phyloP scores from a whole-genome alignment of 2,888 invertebrate genomes.

The Calliphora vomitoria region DNA sequence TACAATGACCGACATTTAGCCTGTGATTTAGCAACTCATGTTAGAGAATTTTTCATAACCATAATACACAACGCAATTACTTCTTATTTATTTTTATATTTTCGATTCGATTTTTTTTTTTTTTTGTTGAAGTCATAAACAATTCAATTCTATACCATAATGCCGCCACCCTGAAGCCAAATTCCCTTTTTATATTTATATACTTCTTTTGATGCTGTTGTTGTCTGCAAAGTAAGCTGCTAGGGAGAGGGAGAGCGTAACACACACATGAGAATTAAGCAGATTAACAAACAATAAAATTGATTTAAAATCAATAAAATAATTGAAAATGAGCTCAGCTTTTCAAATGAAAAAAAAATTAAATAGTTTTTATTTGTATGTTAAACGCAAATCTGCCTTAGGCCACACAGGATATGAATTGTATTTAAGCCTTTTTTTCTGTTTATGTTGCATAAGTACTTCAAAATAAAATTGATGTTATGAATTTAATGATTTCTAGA shows the following conservation, averaged over 20 bases:
- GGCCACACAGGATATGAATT: slow-evolving; percentile 70
- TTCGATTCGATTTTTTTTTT: neutral
- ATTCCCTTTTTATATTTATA: neutral
- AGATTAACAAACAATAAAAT: slow-evolving; percentile 63
- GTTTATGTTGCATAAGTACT: neutral
- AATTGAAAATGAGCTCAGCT: slow-evolving; percentile 35
- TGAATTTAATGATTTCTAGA: too few species aligned
- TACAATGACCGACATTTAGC: slow-evolving; percentile 46
- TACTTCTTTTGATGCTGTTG: slow-evolving; percentile 22
- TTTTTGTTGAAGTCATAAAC: slow-evolving; percentile 47
- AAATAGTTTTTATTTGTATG: slow-evolving; percentile 26
- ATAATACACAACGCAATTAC: slow-evolving; percentile 46
- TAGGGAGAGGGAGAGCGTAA: neutral
- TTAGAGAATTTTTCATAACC: neutral
- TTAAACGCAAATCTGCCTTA: slow-evolving; percentile 32
- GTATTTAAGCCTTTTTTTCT: slow-evolving; percentile 55
- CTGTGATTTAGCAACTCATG: slow-evolving; percentile 1
- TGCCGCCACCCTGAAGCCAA: slow-evolving; percentile 75
- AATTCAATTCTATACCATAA: slow-evolving; percentile 54
- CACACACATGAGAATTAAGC: slow-evolving; percentile 41
- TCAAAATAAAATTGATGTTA: too few species aligned
- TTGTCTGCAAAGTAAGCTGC: slow-evolving; percentile 2
- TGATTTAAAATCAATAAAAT: slow-evolving; percentile 59
- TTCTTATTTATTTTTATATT: neutral
- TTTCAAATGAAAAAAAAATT: slow-evolving; percentile 1